phyloP scores from a whole-genome alignment of 2,888 invertebrate genomes.

The Athalia cordata region DNA sequence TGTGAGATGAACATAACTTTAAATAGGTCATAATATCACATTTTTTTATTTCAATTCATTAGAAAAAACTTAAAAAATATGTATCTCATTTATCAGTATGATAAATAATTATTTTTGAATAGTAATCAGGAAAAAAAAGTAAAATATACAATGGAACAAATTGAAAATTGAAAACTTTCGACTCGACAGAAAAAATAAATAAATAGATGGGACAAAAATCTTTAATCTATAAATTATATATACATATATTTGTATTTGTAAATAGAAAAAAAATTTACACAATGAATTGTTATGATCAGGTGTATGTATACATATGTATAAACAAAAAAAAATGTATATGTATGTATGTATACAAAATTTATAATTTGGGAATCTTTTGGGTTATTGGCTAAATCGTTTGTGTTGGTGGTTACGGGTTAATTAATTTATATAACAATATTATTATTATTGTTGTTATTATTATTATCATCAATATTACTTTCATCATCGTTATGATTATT shows the following conservation, averaged over 20 bases:
- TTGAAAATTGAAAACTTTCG: no score
- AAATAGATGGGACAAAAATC: neutral
- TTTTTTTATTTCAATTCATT: no score
- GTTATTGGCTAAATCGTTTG: conserved; percentile 70
- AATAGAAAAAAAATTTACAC: neutral
- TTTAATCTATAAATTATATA: conserved; percentile 11
- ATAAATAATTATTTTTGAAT: no score
- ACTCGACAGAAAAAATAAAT: no score
- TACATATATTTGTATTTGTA: conserved; percentile 5
- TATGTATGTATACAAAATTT: conserved; percentile 58
- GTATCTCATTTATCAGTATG: no score
- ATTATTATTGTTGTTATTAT: conserved; percentile 29
- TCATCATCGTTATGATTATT: neutral
- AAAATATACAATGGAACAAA: no score
- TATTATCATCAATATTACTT: conserved; percentile 29
- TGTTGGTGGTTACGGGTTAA: conserved; percentile 72
- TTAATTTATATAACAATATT: conserved; percentile 43
- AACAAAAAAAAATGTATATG: conserved; percentile 13
- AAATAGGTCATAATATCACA: no score
- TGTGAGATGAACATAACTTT: no score
- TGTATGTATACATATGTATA: conserved; percentile 10
- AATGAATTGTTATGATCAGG: neutral
- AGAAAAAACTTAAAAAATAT: no score
- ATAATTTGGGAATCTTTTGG: conserved; percentile 63
- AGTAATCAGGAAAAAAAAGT: no score